phyloP scores from a whole-genome alignment of 2,888 invertebrate species.

The Pachydiplax longipennis region DNA sequence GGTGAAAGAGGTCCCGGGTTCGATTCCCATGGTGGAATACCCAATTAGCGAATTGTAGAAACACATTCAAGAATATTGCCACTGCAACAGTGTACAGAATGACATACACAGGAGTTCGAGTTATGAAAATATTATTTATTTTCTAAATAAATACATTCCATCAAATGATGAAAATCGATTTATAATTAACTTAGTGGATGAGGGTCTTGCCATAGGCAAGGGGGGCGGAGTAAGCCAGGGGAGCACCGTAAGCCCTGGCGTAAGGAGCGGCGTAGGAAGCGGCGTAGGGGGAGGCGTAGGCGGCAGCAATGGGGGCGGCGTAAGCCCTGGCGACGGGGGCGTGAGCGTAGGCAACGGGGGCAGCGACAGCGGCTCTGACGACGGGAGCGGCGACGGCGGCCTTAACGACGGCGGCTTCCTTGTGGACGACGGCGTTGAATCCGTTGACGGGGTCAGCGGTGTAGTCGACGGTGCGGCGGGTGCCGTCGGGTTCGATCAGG shows the following conservation, averaged over 20 bases:
- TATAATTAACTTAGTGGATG: neutral
- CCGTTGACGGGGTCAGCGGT: conserved; percentile 50
- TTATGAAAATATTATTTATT: neutral
- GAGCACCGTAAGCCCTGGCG: conserved; percentile 45
- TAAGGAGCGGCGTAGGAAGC: conserved; percentile 49
- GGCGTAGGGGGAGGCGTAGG: conserved; percentile 50
- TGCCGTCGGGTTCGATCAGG: conserved; percentile 49
- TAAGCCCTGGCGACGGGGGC: conserved; percentile 46
- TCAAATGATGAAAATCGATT: neutral
- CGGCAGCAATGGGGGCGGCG: neutral
- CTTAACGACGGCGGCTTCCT: conserved; percentile 39
- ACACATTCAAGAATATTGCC: no score
- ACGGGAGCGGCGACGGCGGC: conserved; percentile 46
- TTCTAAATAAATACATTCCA: conserved; percentile 9
- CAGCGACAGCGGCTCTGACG: conserved; percentile 50
- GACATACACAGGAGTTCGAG: no score
- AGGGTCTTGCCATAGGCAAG: conserved; percentile 51
- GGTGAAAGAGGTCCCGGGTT: no score
- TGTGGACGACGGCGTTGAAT: conserved; percentile 50
- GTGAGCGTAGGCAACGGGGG: conserved; percentile 28
- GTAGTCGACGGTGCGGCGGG: conserved; percentile 49
- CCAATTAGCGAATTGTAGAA: no score
- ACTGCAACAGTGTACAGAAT: no score
- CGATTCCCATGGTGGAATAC: no score
- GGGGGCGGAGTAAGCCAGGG: conserved; percentile 50